Evolutionary conservation across 2,113 vertebrate species (phyloP), one percentile per base, ranked within the genome.

Genomic region (Dicaeum eximium): DNA sequence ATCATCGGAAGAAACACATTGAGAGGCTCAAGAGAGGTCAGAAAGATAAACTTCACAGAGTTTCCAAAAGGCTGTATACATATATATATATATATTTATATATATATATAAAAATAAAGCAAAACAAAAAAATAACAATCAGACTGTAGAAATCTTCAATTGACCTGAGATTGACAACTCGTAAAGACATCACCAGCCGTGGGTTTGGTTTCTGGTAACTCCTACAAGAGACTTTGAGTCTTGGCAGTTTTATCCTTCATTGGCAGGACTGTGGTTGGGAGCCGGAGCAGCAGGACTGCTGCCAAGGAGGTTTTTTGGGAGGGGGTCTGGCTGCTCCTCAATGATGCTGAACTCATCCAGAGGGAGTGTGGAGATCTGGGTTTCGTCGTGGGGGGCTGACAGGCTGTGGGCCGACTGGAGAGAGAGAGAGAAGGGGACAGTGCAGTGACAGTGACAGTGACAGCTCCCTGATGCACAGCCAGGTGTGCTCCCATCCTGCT

Each of bases 151-250:
- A 98, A 98, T 96, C 97, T 96, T 97, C 98, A 96, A 98, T 98
- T 97, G 98, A 99, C 99, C 99, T 99, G 99, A 99, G 99, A 98
- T 98, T 92, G 97, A 98, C 92, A 96, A 98, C 96, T 97, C 97
- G 89, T 93, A 95, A 92, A 97, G 98, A 97, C 97, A 95, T 97
- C 90, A 95, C 93, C 95, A 97, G 96, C 87, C 61, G 22, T 0
- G 35, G 90, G 73, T 92, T 88, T 85, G 91, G 90, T 78, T 92
- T 70, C 93, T 84, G 92, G 96, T 74, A 86, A 86, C 58, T 96
- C 95, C 95, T 85, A 53, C 92, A 86, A 86, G 96, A 95, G 89
- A 81, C 44, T 73, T 81, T 0, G 53, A 93, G 95, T 86, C 95
- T 80, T 67, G 94, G 93, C 30, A 28, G 80, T 86, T 92, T 72